Evolutionary conservation across 2,113 vertebrate genomes (phyloP).

Genomic region (Gambusia holbrooki): DNA sequence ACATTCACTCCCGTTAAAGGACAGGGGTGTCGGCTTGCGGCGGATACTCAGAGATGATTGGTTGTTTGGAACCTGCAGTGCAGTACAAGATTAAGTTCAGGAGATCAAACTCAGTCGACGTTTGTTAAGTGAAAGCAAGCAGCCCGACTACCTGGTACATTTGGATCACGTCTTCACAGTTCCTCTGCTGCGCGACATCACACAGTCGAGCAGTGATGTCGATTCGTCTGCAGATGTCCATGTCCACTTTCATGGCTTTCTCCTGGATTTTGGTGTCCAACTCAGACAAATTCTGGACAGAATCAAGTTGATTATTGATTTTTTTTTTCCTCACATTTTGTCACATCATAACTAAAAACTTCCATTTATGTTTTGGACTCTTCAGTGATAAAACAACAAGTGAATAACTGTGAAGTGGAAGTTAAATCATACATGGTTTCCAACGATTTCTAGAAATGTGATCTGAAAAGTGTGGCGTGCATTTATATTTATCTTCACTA

Average conservation of each 20-base stretch:
- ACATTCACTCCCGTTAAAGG: slow-evolving; percentile 74
- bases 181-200: slow-evolving; percentile 95
- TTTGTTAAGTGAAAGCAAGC: neutral
- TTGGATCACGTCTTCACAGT: slow-evolving; percentile 95
- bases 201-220: slow-evolving; percentile 97
- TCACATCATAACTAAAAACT: neutral
- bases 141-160: slow-evolving; percentile 90
- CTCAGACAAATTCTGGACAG: slow-evolving; percentile 88
- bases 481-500: too few relatives aligned
- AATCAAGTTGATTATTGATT: neutral
- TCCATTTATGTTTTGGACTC: neutral
- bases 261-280: slow-evolving; percentile 98
- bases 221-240: slow-evolving; percentile 98
- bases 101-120: slow-evolving; percentile 7
- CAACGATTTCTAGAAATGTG: too few relatives aligned
- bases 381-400: too few relatives aligned
- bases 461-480: too few relatives aligned
- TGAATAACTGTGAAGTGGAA: neutral
- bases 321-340: neutral
- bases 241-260: slow-evolving; percentile 99
- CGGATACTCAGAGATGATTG: slow-evolving; percentile 75
- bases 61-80: slow-evolving; percentile 69
- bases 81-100: neutral
- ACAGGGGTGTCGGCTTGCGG: slow-evolving; percentile 73
- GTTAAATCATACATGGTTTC: neutral